Evolutionary conservation across 92 coral and sea anemone genomes (phyloP).

Genomic region (Phymanthus crucifer): DNA sequence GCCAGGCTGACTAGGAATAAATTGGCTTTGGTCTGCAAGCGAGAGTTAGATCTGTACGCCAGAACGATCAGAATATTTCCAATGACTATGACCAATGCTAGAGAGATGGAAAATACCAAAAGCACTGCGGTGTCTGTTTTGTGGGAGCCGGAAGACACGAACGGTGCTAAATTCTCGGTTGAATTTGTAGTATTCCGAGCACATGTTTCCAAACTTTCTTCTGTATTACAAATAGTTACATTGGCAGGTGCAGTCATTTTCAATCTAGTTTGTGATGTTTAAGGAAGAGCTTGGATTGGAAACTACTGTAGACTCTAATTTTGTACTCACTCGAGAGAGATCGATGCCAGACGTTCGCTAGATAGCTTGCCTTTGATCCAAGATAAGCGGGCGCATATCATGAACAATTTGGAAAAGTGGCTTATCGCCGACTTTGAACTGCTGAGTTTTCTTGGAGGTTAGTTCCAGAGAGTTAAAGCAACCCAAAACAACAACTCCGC

Average conservation of each 20-base stretch:
- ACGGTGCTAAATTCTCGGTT: background rate
- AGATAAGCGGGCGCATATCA: background rate
- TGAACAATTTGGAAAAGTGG: background rate
- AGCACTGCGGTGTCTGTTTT: constrained; percentile 26
- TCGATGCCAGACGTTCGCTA: background rate
- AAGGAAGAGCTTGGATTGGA: background rate
- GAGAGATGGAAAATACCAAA: constrained; percentile 29
- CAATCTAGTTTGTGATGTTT: constrained; percentile 1
- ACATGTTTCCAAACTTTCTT: background rate
- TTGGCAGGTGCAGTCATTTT: constrained; percentile 2
- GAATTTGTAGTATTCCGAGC: background rate
- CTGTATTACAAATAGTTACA: background rate
- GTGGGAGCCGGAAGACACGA: background rate
- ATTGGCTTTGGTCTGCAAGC: constrained; percentile 65
- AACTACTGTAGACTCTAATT: background rate
- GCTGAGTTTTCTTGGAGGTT: background rate
- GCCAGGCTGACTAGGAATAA: constrained; percentile 72
- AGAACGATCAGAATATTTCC: constrained; percentile 70
- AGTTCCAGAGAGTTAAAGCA: background rate
- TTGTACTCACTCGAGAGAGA: background rate
- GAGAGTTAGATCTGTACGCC: constrained; percentile 57
- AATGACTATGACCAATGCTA: constrained; percentile 50
- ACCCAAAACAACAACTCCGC: background rate
- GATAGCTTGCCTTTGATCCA: background rate
- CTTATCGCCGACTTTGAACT: background rate